These are phyloP conservation scores for Cynocephalus volans DNA, from an alignment of 2,113 vertebrate species.

Conservation along the genomic window DNA sequence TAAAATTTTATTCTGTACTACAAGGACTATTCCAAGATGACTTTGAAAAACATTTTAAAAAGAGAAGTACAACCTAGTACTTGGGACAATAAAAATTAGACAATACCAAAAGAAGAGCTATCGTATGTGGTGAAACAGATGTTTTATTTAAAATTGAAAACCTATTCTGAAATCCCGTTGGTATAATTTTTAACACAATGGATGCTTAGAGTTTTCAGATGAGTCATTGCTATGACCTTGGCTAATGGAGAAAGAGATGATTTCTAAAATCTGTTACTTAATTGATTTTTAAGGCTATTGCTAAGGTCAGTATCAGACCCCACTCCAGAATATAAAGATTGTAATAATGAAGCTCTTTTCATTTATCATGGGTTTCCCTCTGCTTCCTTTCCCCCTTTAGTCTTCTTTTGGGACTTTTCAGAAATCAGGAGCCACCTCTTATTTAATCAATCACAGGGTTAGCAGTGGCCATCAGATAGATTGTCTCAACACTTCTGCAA, in stretches of 20 bases:
- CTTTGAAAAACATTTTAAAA: slow-evolving; percentile 52
- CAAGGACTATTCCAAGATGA: slow-evolving; percentile 61
- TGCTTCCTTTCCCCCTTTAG: not conserved
- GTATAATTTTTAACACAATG: slow-evolving; percentile 50
- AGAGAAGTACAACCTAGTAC: slow-evolving; percentile 24
- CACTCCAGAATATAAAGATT: slow-evolving; percentile 53
- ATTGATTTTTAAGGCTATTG: slow-evolving; percentile 47
- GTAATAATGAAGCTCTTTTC: slow-evolving; percentile 48
- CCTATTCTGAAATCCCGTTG: slow-evolving; percentile 25
- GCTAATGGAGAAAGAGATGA: slow-evolving; percentile 41
- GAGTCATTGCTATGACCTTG: slow-evolving; percentile 72
- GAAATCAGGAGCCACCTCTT: slow-evolving; percentile 49
- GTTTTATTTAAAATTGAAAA: slow-evolving; percentile 68
- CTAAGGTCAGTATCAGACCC: slow-evolving; percentile 42
- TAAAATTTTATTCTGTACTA: slow-evolving; percentile 60
- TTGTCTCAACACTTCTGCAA: slow-evolving; percentile 36
- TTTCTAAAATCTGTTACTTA: slow-evolving; percentile 66
- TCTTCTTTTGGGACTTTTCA: slow-evolving; percentile 51
- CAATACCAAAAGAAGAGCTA: slow-evolving; percentile 15
- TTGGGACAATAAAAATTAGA: not conserved
- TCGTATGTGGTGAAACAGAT: not conserved
- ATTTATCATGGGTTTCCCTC: not conserved
- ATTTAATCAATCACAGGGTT: slow-evolving; percentile 52
- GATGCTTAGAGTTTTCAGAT: slow-evolving; percentile 59
- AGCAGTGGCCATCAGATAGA: not conserved